These are phyloP conservation scores for Orycteropus afer DNA, from an alignment of 2,113 vertebrate genomes.

Conservation along the genomic window DNA sequence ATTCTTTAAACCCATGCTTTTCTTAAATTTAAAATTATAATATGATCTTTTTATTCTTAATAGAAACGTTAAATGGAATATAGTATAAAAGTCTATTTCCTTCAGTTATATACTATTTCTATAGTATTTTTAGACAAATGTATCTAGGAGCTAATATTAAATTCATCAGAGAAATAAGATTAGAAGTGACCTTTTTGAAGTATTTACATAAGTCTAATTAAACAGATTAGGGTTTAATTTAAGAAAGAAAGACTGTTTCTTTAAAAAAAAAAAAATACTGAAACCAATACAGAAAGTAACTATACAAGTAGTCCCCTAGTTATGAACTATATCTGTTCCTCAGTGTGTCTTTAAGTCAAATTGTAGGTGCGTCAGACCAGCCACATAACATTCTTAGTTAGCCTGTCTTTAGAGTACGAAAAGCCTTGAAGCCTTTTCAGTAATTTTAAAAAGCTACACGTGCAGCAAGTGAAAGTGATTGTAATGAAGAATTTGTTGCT, in stretches of 20 bases:
- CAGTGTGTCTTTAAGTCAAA: not conserved
- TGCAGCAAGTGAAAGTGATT: not conserved
- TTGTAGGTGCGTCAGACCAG: not conserved
- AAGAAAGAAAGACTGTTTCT: not conserved
- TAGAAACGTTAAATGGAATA: slow-evolving; percentile 42
- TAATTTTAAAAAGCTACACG: not conserved
- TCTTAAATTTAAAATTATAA: slow-evolving; percentile 50
- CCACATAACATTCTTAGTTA: not conserved
- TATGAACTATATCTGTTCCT: not conserved
- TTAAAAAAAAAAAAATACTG: not conserved
- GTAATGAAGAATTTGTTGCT: not conserved
- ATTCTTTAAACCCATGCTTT: slow-evolving; percentile 39
- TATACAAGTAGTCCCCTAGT: not conserved
- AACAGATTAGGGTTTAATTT: slow-evolving; percentile 21
- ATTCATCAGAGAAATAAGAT: slow-evolving; percentile 45
- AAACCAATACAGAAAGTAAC: not conserved
- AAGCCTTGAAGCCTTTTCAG: not conserved
- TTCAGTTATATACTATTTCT: not conserved
- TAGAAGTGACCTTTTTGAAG: slow-evolving; percentile 37
- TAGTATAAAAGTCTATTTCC: slow-evolving; percentile 6
- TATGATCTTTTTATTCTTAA: slow-evolving; percentile 35
- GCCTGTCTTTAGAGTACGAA: not conserved
- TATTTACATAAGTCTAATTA: not conserved
- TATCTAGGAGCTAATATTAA: slow-evolving; percentile 57
- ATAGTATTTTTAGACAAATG: slow-evolving; percentile 6